Evolutionary conservation across 2,797 vertebrate genomes (phyloP).

Genomic region (Syndactyla subalaris): DNA sequence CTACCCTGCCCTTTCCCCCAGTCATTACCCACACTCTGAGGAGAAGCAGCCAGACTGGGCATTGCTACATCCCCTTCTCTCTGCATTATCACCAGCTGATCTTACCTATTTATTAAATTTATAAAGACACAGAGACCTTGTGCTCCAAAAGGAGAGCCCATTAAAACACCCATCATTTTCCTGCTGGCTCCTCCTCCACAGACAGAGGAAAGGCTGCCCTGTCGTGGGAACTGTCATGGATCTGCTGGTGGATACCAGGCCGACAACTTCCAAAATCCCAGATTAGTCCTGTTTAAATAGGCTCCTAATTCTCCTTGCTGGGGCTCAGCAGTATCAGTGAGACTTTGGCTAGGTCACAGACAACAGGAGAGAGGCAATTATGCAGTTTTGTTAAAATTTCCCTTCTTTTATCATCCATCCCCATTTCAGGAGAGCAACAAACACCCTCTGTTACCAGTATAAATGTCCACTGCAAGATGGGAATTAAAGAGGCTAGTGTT

Average conservation of each 20-base stretch:
- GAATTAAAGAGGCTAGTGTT: constrained; percentile 34
- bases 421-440: not conserved
- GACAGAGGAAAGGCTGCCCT: not conserved
- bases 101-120: constrained; percentile 7
- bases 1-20: not conserved
- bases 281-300: not conserved
- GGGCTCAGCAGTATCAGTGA: not conserved
- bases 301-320: not conserved
- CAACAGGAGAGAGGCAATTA: not conserved
- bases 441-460: not conserved
- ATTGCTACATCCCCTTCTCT: not conserved
- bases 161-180: not conserved
- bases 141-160: not conserved
- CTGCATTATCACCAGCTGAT: not conserved
- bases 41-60: not conserved
- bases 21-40: not conserved
- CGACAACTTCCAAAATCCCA: not conserved
- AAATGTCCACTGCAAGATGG: not conserved
- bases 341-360: not conserved
- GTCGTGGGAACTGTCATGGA: not conserved
- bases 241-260: not conserved
- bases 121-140: not conserved
- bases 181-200: not conserved
- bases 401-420: not conserved
- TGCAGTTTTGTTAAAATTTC: not conserved